A percentile compares a stretch with the other conserved stretches of the same genome.
Evolutionary conservation across 2,888 invertebrate genomes (phyloP).

Genomic region (Andrena fulva): DNA sequence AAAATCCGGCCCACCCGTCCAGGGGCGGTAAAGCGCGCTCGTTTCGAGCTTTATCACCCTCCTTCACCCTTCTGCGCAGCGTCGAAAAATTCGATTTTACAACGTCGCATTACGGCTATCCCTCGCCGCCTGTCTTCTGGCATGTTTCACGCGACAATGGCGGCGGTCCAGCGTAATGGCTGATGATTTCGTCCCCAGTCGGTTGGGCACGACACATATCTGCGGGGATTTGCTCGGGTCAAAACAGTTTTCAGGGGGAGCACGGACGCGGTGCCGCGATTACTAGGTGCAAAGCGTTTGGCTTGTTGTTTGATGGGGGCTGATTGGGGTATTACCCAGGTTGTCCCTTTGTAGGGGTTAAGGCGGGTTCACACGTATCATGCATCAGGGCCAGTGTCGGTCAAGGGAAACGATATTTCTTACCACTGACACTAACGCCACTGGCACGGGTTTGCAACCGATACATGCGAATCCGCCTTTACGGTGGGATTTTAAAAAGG

Average conservation of each 20-base stretch:
- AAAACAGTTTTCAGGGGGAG: not conserved
- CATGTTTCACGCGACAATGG: constrained; percentile 31
- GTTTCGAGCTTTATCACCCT: constrained; percentile 67
- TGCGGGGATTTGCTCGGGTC: not conserved
- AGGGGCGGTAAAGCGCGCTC: constrained; percentile 54
- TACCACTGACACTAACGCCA: too few relatives aligned
- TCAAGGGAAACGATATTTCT: too few relatives aligned
- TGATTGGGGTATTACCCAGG: not conserved
- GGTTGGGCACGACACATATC: not conserved
- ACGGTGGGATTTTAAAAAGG: too few relatives aligned
- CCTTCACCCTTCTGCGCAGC: constrained; percentile 35
- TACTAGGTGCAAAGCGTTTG: not conserved
- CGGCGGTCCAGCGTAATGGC: constrained; percentile 31
- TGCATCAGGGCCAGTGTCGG: too few relatives aligned
- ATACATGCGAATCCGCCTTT: too few relatives aligned
- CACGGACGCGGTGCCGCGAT: not conserved
- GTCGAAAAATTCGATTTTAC: constrained; percentile 56
- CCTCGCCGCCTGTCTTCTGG: constrained; percentile 19
- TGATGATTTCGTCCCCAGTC: constrained; percentile 20
- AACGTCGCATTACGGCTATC: constrained; percentile 31
- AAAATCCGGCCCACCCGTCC: constrained; percentile 59
- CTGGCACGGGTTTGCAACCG: too few relatives aligned
- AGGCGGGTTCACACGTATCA: too few relatives aligned
- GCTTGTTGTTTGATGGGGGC: not conserved
- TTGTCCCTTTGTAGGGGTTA: too few relatives aligned